Conservation (phyloP, 2,113 vertebrate species). For the Chlorodrepanis virens region DNA sequence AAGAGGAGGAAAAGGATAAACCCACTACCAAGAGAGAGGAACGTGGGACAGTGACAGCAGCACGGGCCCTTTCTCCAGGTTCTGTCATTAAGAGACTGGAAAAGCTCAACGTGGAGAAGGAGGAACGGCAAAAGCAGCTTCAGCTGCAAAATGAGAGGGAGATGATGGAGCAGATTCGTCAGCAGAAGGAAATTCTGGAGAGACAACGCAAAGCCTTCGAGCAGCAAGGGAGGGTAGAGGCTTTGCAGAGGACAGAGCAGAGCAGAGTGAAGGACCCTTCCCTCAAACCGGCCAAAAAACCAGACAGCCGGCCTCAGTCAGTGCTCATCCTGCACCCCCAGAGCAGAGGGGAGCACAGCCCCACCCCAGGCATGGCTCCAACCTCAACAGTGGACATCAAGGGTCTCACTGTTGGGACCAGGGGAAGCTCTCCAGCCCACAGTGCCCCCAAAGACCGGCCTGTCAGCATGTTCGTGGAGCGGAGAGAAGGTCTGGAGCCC, state of each 20-base stretch:
- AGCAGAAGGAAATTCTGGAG: slow-evolving; percentile 89
- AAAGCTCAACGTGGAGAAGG: slow-evolving; percentile 87
- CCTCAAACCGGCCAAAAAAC: slow-evolving; percentile 34
- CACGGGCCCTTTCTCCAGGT: slow-evolving; percentile 56
- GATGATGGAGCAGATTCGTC: slow-evolving; percentile 96
- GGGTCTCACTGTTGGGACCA: slow-evolving; percentile 56
- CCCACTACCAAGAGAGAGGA: slow-evolving; percentile 26
- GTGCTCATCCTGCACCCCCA: slow-evolving; percentile 58
- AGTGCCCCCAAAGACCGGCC: slow-evolving; percentile 67
- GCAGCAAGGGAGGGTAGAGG: slow-evolving; percentile 75
- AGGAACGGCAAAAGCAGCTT: slow-evolving; percentile 85
- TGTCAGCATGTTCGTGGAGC: slow-evolving; percentile 68
- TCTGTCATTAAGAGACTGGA: slow-evolving; percentile 84
- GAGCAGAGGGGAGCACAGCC: slow-evolving; percentile 63
- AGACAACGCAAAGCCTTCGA: slow-evolving; percentile 81
- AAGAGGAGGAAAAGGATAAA: slow-evolving; percentile 11
- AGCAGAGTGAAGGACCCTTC: slow-evolving; percentile 59
- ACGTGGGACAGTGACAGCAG: background rate
- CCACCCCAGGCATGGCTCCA: background rate
- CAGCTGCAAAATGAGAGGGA: slow-evolving; percentile 89
- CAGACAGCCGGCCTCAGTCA: slow-evolving; percentile 48
- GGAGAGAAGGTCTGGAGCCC: slow-evolving; percentile 63
- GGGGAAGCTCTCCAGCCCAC: slow-evolving; percentile 51
- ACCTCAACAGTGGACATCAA: slow-evolving; percentile 26
- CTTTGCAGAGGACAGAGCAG: slow-evolving; percentile 77